Evolutionary conservation across 1,140 invertebrate species (phyloP).

Genomic region (Eupristina koningsbergeri): DNA sequence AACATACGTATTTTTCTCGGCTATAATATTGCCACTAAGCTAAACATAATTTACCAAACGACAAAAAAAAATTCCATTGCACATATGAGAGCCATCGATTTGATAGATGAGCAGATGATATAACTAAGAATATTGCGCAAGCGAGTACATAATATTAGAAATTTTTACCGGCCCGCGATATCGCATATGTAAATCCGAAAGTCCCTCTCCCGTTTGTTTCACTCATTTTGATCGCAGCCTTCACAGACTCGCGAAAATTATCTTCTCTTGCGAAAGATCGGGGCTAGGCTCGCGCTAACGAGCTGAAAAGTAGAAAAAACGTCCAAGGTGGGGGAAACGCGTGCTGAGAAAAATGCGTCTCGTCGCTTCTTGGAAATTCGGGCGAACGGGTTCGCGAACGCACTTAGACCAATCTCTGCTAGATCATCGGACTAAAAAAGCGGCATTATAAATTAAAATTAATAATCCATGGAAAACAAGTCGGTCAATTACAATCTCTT

Average conservation of each 20-base stretch:
- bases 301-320: too few species aligned
- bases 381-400: background rate
- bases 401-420: background rate
- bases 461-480: slow-evolving; percentile 9
- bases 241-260: background rate
- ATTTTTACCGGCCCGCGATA: background rate
- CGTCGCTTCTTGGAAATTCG: background rate
- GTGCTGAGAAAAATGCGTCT: background rate
- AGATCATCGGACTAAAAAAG: background rate
- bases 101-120: slow-evolving; percentile 23
- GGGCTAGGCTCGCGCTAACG: background rate
- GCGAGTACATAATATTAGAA: background rate
- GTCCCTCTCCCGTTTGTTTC: background rate
- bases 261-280: too few species aligned
- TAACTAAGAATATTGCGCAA: slow-evolving; percentile 12
- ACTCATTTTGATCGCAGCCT: too few species aligned
- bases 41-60: slow-evolving; percentile 18
- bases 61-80: background rate
- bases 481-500: background rate
- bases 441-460: slow-evolving; percentile 39
- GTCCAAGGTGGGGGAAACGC: too few species aligned
- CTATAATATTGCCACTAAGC: background rate
- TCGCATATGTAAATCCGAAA: background rate
- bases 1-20: background rate
- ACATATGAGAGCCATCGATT: slow-evolving; percentile 8